Base-by-base conservation (phyloP, 2,797 vertebrate genomes). In the Sebastes baramenuke region DNA sequence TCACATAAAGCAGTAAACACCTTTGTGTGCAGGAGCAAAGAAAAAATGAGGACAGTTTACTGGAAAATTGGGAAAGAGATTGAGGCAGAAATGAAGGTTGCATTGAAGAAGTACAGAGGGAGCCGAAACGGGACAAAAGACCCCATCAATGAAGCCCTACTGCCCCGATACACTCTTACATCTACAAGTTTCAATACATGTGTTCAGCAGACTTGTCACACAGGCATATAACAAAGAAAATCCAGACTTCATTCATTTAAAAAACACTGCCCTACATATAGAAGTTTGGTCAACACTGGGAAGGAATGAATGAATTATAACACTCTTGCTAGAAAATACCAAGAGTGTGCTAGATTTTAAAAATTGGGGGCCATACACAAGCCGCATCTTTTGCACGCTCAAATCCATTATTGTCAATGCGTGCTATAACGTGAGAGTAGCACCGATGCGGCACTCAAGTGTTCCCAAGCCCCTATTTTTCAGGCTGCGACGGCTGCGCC, bases 1-100 rank as follows among this genome's bases (percentile, higher is more conserved):
- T 83, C 84, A 59, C 89, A 88, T 55, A 88, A 87, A 89, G 68
- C 80, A 81, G 72, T 69, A 87, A 95, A 92, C 85, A 90, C 75
- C 79, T 90, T 89, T 92, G 84, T 89, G 84, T 81, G 79, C 34
- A 18, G 67, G 36, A 67, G 60, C 62, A 55, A 80, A 78, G 65
- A 58, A 86, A 86, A 84, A 88, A 89, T 12, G 65, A 80, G 79
- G 73, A 77, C 82, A 81, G 69, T 92, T 89, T 84, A 59, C 24
- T 14, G 56, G 79, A 42, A 86, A 90, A 90, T 86, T 80, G 81
- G 59, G 49, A 64, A 27, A 71, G 22, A 72, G 70, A 92, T 86
- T 83, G 85, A 75, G 27, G 79, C 30, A 52, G 71, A 85, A 84
- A 78, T 72, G 46, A 67, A 82, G 61, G 72, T 13, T 54, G 38